phyloP scores from a whole-genome alignment of 2,113 vertebrate species.

The Athene noctua region DNA sequence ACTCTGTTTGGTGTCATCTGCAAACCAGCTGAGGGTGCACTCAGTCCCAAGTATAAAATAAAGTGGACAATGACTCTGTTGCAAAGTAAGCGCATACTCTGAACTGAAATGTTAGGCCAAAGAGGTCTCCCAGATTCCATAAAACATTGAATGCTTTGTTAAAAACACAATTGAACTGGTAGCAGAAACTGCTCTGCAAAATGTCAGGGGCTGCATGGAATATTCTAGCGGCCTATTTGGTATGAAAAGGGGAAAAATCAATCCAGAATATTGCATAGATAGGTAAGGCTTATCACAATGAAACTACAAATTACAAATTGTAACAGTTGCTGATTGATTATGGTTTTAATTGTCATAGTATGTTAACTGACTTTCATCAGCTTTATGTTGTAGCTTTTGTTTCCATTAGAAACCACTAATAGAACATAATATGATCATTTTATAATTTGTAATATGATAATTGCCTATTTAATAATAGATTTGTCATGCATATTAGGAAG shows the following conservation, averaged over 20 bases:
- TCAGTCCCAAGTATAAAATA: not conserved
- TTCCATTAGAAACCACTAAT: conserved; percentile 29
- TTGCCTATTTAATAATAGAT: conserved; percentile 26
- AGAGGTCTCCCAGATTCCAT: not conserved
- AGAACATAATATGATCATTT: not conserved
- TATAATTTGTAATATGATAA: conserved; percentile 38
- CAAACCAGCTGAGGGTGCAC: not conserved
- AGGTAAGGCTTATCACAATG: not conserved
- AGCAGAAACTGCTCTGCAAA: not conserved
- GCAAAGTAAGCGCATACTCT: not conserved
- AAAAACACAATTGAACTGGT: not conserved
- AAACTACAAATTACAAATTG: not conserved
- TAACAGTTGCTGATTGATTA: not conserved
- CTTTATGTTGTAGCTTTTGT: conserved; percentile 11
- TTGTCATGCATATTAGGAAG: not conserved
- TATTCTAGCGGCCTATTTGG: not conserved
- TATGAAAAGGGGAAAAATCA: not conserved
- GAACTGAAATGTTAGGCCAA: not conserved
- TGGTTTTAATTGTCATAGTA: not conserved
- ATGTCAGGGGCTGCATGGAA: not conserved
- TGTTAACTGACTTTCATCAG: not conserved
- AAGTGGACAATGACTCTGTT: not conserved
- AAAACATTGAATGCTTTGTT: not conserved
- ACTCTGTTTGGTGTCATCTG: not conserved
- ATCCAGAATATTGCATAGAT: not conserved